phyloP scores from a whole-genome alignment of 2,888 invertebrate species.

The Acleris emargana region DNA sequence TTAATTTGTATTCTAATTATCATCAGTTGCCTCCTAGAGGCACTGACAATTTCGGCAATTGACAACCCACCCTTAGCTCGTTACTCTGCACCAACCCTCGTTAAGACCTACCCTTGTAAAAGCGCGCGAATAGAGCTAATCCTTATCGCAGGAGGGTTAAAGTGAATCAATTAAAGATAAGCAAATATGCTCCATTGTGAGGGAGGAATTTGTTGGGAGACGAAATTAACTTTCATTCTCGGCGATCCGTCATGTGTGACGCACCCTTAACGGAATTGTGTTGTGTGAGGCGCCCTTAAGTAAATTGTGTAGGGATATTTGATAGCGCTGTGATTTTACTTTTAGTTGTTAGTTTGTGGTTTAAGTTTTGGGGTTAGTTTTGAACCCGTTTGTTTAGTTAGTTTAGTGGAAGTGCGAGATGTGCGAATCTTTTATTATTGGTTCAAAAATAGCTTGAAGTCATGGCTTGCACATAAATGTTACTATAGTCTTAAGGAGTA shows the following conservation, averaged over 20 bases:
- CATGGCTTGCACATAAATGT: too few species aligned
- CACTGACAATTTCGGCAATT: slow-evolving; percentile 24
- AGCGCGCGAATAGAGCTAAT: slow-evolving; percentile 82
- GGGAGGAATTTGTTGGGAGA: slow-evolving; percentile 74
- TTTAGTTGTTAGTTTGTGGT: not conserved
- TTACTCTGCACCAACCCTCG: slow-evolving; percentile 64
- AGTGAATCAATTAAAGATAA: slow-evolving; percentile 84
- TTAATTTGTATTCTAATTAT: too few species aligned
- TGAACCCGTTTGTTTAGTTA: too few species aligned
- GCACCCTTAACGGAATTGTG: slow-evolving; percentile 24
- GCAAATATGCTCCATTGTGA: slow-evolving; percentile 80
- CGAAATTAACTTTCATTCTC: slow-evolving; percentile 73
- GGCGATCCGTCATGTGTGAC: slow-evolving; percentile 35
- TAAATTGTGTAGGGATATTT: slow-evolving; percentile 15
- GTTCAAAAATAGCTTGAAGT: too few species aligned
- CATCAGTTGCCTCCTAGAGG: slow-evolving; percentile 35
- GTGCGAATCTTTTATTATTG: too few species aligned
- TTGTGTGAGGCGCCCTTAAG: slow-evolving; percentile 32
- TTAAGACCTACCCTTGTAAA: slow-evolving; percentile 80
- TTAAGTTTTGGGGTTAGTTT: not conserved
- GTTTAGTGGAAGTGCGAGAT: too few species aligned
- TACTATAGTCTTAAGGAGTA: too few species aligned
- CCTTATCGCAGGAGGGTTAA: slow-evolving; percentile 77
- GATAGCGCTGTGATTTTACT: slow-evolving; percentile 29
- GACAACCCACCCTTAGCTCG: not conserved